Percentiles rank a stretch among this genome's conserved stretches.
phyloP scores from a whole-genome alignment of 1,140 invertebrate species.

The Aphis gossypii region DNA sequence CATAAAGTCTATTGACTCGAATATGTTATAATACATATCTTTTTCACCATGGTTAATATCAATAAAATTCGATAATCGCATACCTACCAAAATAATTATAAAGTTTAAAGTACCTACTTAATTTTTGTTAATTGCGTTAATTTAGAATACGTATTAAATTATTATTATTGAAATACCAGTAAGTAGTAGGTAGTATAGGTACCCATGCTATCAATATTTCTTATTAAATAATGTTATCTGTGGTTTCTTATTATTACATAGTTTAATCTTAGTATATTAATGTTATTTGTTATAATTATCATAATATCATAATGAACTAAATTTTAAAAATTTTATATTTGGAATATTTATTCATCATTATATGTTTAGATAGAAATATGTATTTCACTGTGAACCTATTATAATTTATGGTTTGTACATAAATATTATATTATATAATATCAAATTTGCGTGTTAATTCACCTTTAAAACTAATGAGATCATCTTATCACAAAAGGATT shows the following conservation, averaged over 20 bases:
- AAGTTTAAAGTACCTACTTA: neutral
- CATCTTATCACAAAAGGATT: neutral
- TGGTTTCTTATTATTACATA: neutral
- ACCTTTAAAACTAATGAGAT: neutral
- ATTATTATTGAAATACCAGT: too few species aligned
- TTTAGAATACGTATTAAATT: neutral
- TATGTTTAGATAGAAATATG: neutral
- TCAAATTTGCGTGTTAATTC: neutral
- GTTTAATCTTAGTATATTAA: neutral
- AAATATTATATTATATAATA: neutral
- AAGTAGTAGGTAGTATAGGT: too few species aligned
- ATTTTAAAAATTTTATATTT: neutral
- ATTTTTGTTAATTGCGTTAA: neutral
- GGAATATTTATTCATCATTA: neutral
- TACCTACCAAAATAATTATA: neutral
- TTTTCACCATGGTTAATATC: neutral
- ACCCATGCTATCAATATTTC: neutral
- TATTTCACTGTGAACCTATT: neutral
- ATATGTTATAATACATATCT: neutral
- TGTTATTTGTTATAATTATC: neutral
- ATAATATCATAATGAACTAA: neutral
- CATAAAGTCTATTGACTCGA: neutral
- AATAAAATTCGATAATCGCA: neutral
- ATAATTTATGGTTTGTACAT: neutral
- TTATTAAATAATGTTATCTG: neutral